Evolutionary conservation across 2,888 invertebrate genomes (phyloP).

Genomic region (Ypsolopha sequella): DNA sequence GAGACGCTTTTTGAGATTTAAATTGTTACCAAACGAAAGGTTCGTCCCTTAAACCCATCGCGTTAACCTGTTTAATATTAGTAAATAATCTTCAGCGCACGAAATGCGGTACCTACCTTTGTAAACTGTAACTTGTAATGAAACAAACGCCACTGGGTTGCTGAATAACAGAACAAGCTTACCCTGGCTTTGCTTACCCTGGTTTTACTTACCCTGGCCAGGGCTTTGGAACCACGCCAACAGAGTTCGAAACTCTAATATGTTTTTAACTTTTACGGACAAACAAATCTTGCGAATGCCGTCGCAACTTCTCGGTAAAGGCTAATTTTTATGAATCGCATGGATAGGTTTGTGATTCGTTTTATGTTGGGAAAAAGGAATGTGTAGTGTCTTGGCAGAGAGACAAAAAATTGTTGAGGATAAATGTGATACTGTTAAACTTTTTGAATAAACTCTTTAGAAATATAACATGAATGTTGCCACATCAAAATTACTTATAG

Average conservation of each 20-base stretch:
- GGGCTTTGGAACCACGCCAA: slow-evolving; percentile 45
- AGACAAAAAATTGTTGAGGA: no score
- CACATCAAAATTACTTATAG: no score
- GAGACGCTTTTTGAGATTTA: no score
- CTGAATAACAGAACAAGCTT: not conserved
- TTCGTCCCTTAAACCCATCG: no score
- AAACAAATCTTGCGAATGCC: slow-evolving; percentile 36
- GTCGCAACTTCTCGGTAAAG: not conserved
- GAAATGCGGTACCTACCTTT: not conserved
- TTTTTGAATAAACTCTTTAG: no score
- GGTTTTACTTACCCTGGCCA: slow-evolving; percentile 21
- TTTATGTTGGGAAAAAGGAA: not conserved
- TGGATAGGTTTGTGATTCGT: not conserved
- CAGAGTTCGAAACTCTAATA: slow-evolving; percentile 50
- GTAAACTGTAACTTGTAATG: not conserved
- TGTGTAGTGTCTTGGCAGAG: no score
- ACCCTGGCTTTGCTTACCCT: slow-evolving; percentile 16
- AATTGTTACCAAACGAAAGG: no score
- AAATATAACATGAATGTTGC: no score
- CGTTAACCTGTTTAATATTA: no score
- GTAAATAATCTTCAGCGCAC: no score
- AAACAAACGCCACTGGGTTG: not conserved
- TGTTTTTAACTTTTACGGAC: slow-evolving; percentile 47
- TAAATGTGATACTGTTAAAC: no score
- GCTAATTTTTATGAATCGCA: slow-evolving; percentile 1